Percentiles rank a stretch among this genome's conserved stretches.
Conservation (phyloP, 2,797 vertebrate genomes). For the Enteromius afrohamiltoni region DNA sequence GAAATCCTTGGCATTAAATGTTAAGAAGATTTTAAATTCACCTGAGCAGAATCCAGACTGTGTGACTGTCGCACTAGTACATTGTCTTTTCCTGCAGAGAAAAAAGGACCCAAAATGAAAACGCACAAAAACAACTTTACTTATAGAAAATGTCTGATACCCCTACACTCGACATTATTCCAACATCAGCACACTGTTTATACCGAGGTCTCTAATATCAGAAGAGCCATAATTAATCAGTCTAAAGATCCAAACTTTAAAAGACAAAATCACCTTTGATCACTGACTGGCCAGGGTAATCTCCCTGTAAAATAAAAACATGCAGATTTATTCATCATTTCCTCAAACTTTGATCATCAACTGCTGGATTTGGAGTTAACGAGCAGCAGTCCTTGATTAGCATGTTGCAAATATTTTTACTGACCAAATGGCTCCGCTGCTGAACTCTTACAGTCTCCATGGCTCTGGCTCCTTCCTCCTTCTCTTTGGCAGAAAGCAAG, state of each 20-base stretch:
- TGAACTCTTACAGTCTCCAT: constrained; percentile 90
- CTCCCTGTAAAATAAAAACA: constrained; percentile 70
- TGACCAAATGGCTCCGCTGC: constrained; percentile 87
- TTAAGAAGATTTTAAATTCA: constrained; percentile 63
- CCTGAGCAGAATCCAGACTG: constrained; percentile 83
- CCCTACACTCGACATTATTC: background rate
- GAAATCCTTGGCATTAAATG: background rate
- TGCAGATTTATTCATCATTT: constrained; percentile 48
- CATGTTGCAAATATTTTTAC: constrained; percentile 51
- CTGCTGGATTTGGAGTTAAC: constrained; percentile 27
- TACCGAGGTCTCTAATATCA: background rate
- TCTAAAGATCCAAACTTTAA: background rate
- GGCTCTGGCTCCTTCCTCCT: constrained; percentile 85
- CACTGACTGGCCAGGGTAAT: constrained; percentile 80
- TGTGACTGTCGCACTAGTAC: constrained; percentile 84
- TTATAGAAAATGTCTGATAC: background rate
- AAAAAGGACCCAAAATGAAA: constrained; percentile 8
- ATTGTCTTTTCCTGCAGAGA: constrained; percentile 88
- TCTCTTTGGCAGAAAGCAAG: constrained; percentile 83
- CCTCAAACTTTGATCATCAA: constrained; percentile 16
- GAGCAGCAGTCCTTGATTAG: constrained; percentile 20
- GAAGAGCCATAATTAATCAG: background rate
- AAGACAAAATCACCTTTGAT: constrained; percentile 77
- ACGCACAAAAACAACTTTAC: background rate
- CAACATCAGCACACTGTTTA: background rate